Conservation (phyloP, 2,113 vertebrate species). For the Cyanistes caeruleus region DNA sequence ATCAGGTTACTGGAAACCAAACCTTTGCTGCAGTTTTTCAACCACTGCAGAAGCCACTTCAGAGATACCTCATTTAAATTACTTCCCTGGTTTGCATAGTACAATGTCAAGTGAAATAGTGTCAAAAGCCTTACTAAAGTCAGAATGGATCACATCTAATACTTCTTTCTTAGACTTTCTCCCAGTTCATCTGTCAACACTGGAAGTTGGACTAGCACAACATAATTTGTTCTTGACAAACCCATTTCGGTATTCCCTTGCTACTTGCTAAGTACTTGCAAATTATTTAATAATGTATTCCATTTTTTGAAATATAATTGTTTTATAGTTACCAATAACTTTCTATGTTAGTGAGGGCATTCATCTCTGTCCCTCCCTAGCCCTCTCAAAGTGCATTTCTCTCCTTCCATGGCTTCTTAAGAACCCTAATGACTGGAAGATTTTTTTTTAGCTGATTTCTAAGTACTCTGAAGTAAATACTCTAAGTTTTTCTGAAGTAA, state of each 20-base stretch:
- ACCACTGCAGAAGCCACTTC: not conserved
- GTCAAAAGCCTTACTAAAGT: constrained; percentile 43
- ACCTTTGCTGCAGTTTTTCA: not conserved
- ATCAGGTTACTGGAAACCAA: not conserved
- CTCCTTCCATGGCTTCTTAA: not conserved
- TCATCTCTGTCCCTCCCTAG: not conserved
- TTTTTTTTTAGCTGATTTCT: not conserved
- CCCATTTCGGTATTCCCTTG: not conserved
- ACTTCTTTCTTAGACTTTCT: not conserved
- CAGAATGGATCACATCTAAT: constrained; percentile 6
- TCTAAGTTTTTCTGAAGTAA: not conserved
- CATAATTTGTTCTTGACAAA: not conserved
- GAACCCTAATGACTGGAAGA: not conserved
- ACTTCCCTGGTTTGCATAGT: not conserved
- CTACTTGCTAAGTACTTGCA: not conserved
- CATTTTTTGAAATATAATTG: not conserved
- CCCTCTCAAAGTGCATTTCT: not conserved
- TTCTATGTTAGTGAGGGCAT: not conserved
- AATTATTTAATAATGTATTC: not conserved
- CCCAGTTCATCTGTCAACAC: not conserved
- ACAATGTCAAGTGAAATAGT: constrained; percentile 33
- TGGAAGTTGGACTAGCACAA: not conserved
- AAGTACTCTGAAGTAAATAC: not conserved
- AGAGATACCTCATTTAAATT: not conserved
- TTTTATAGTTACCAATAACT: not conserved